Conservation (phyloP, 2,113 vertebrate species). For the Hemibagrus wyckioides region DNA sequence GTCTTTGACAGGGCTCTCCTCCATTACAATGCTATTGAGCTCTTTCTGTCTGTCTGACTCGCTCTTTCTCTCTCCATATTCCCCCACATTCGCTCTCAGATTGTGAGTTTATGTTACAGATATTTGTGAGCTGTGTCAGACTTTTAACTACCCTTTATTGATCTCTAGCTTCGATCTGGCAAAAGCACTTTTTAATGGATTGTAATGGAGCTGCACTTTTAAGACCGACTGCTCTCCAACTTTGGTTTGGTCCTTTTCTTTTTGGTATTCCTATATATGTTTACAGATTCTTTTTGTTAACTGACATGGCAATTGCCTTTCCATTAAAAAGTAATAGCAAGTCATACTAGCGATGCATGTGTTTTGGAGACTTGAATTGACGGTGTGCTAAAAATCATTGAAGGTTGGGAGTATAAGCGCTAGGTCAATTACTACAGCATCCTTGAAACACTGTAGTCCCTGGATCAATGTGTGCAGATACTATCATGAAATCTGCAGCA, state of each 20-base stretch:
- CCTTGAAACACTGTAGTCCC: not conserved
- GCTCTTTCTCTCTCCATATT: constrained; percentile 14
- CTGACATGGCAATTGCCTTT: constrained; percentile 1
- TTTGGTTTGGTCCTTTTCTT: constrained; percentile 46
- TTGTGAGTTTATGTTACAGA: constrained; percentile 70
- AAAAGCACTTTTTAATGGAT: constrained; percentile 72
- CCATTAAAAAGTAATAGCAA: constrained; percentile 9
- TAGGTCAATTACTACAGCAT: not conserved
- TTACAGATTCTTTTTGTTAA: constrained; percentile 23
- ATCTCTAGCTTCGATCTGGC: constrained; percentile 70
- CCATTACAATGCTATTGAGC: constrained; percentile 34
- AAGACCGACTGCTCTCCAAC: constrained; percentile 60
- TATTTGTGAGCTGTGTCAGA: constrained; percentile 75
- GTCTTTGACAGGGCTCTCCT: constrained; percentile 34
- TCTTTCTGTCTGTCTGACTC: constrained; percentile 2
- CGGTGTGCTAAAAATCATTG: not conserved
- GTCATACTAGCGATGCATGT: not conserved
- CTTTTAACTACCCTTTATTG: constrained; percentile 74
- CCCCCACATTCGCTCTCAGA: constrained; percentile 43
- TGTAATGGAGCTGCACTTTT: constrained; percentile 73
- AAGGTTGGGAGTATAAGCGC: not conserved
- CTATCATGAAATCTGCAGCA: not conserved
- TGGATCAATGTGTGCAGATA: not conserved
- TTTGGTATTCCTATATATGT: constrained; percentile 4
- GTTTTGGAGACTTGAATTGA: not conserved